phyloP scores from a whole-genome alignment of 2,797 vertebrate genomes.

The Dicrostonyx torquatus region DNA sequence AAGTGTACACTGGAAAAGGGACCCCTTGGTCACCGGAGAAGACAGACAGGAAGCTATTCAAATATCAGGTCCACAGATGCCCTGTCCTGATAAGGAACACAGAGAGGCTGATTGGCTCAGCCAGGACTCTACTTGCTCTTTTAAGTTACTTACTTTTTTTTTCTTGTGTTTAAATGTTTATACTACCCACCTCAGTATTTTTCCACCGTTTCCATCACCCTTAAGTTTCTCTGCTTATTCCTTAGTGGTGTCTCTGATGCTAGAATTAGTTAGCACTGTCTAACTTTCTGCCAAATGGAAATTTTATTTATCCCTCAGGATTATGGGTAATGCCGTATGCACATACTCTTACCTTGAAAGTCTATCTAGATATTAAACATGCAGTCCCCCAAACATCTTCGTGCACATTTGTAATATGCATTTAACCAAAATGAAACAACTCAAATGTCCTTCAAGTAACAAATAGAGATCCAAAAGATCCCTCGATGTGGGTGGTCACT shows the following conservation, averaged over 20 bases:
- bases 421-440: not conserved
- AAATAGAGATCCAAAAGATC: accelerated
- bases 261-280: not conserved
- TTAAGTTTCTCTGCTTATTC: accelerated
- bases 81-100: no score
- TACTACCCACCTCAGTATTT: not conserved
- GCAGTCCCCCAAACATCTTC: accelerated
- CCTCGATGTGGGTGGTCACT: accelerated
- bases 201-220: not conserved
- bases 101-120: not conserved
- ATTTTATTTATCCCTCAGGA: not conserved
- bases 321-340: not conserved
- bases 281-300: not conserved
- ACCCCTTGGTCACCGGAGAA: not conserved
- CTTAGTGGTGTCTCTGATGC: accelerated
- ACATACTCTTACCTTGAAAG: not conserved
- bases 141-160: not conserved
- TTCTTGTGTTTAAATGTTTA: not conserved
- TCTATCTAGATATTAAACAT: not conserved
- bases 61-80: not conserved
- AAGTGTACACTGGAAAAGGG: not conserved
- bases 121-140: accelerated
- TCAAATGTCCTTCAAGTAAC: accelerated
- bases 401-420: accelerated
- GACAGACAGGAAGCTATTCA: not conserved